Percentiles rank a stretch among this genome's conserved stretches.
Evolutionary conservation across 2,113 vertebrate species (phyloP).

Genomic region (Carollia perspicillata): DNA sequence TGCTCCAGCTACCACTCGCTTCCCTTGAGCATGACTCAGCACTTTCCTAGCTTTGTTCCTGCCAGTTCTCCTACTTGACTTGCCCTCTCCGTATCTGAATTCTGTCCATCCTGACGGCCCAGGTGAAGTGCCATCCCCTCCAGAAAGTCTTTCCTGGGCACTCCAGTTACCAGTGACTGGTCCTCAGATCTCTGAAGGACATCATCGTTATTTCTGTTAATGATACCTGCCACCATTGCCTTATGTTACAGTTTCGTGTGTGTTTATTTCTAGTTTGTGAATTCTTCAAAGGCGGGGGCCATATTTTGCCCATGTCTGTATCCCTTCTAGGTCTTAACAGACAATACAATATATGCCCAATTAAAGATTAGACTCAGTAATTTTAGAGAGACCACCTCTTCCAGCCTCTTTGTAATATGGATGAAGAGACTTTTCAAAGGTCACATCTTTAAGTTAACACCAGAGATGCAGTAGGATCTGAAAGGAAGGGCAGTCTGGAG

Average conservation of each 20-base stretch:
- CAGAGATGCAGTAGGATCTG: neutral
- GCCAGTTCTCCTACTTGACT: neutral
- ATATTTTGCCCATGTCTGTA: neutral
- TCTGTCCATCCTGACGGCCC: neutral
- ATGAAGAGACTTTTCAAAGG: neutral
- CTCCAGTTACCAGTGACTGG: neutral
- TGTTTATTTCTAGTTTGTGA: slow-evolving; percentile 15
- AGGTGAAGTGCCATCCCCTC: neutral
- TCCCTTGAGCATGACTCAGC: neutral
- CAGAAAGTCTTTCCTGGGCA: neutral
- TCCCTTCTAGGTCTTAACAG: neutral
- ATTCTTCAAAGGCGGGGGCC: neutral
- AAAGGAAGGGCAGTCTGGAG: neutral
- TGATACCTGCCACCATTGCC: neutral
- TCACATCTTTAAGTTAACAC: neutral
- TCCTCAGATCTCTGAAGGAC: neutral
- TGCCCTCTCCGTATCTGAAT: neutral
- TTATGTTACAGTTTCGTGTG: neutral
- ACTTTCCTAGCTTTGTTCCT: slow-evolving; percentile 2
- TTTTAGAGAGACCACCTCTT: neutral
- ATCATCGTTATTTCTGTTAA: neutral
- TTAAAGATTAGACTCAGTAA: neutral
- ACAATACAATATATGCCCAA: neutral
- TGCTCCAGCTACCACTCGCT: neutral
- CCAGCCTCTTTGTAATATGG: neutral